phyloP scores from a whole-genome alignment of 2,888 invertebrate species.

The Orchesella flavescens region DNA sequence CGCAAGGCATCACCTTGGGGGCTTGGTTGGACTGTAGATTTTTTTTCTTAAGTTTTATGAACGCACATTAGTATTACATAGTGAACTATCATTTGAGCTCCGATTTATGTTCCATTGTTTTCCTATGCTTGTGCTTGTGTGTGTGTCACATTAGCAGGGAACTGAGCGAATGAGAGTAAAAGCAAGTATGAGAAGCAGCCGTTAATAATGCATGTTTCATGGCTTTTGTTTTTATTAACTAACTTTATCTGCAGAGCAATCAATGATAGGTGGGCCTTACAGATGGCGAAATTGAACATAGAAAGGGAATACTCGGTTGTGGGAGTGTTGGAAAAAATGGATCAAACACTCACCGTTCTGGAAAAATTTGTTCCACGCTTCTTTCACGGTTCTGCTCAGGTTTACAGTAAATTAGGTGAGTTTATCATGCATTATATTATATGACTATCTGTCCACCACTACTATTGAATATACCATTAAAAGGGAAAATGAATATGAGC shows the following conservation, averaged over 20 bases:
- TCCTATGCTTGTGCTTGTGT: no score
- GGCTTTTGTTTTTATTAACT: conserved; percentile 49
- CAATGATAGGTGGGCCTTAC: conserved; percentile 86
- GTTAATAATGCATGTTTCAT: conserved; percentile 17
- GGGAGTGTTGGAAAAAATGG: conserved; percentile 90
- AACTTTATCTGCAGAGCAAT: conserved; percentile 80
- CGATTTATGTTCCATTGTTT: no score
- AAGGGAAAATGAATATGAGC: no score
- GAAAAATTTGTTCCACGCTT: conserved; percentile 89
- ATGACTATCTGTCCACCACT: not conserved
- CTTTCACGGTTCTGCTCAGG: conserved; percentile 84
- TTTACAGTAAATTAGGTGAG: conserved; percentile 83
- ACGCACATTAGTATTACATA: no score
- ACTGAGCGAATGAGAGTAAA: no score
- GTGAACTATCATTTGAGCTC: no score
- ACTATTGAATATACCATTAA: not conserved
- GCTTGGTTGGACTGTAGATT: no score
- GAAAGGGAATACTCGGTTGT: conserved; percentile 91
- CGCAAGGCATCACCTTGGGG: no score
- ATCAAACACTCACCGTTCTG: conserved; percentile 86
- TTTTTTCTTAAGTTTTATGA: no score
- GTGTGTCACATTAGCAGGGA: no score
- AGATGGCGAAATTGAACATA: conserved; percentile 88
- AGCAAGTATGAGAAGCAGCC: no score
- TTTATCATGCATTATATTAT: conserved; percentile 23